Base-by-base conservation (phyloP, 2,888 invertebrate species). In the Oligia fasciuncula region DNA sequence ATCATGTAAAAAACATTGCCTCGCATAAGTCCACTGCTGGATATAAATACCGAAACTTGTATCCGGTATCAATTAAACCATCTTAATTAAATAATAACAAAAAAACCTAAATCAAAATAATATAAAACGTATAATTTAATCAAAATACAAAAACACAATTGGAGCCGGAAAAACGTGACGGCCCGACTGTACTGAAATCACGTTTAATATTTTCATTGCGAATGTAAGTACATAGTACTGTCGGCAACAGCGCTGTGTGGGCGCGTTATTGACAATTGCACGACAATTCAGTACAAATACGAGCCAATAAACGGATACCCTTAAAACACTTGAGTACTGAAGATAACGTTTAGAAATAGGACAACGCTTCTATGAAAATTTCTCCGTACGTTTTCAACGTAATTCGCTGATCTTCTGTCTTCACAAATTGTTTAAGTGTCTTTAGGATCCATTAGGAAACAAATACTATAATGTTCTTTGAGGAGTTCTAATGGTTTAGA, bases 171-270 rank as follows among this genome's bases (percentile, higher is more conserved):
- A 85, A 89, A 87, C 88, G 87, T 89, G 88, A 87, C 75, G 19
- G 17, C 67, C 29, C 73, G 72, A 73, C 75, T 73, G 74, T 82
- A 79, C 65, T 79, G 68, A 75, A 87, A 89, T 89, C 87, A 89
- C 87, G 91, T 90, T 90, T 87, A 83, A 87, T 88, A 82, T 88
- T 87, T 85, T 85, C 87, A 85, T 86, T 82, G 82, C 76, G 77
- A 84, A 78, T 86, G 81, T 40, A 40, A 40, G 40, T 85, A 84
- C 72, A 78, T 76, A 83, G 79, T 81, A 80, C 86, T 90, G 90
- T 91, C 87, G 89, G 63, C 69, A 84, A 77, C 91, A 89, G 88
- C 80, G 51, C 65, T 81, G 87, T 79, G 88, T 86, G 79, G 85
- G 84, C 73, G 14, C 80, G 89, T 78, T 87, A 87, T 90, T 89